Evolutionary conservation across 2,113 vertebrate species (phyloP), one percentile per base, ranked within the genome.

Genomic region (Ameiurus melas): DNA sequence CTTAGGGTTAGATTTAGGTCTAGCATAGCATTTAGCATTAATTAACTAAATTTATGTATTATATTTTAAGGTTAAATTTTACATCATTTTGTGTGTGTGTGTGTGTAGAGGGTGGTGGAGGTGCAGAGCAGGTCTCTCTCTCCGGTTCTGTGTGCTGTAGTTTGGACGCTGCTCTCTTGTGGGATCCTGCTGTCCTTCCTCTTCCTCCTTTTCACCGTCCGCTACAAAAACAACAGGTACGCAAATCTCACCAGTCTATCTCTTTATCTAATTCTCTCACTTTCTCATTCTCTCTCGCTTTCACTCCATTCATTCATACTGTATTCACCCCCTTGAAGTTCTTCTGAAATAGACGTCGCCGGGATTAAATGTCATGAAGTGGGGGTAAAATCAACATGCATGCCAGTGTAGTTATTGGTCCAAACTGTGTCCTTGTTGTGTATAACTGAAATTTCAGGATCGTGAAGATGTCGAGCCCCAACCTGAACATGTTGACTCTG

Each of bases 391-490:
- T 19, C 19, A 51, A 27, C 12, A 43, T 60, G 30, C 22, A 39
- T 0, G 2, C 33, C 27, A 12, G 9, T 79, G 27, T n/a, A 75
- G 36, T 9, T 22, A 12, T 68, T 4, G 58, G 17, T 30, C 13
- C 8, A 80, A 2, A 66, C 10, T 78, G 43, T 64, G 79, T 58
- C 55, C 19, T 4, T 39, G 10, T 66, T 78, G 55, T 78, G 22
- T 80, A 0, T 62, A 36, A 60, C 0, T 39, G 43, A 30, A 55
- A 43, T 64, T 60, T 39, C 55, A 99, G 98, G 95, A 98, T 99
- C 71, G 98, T 99, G 93, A 99, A 99, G 97, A 99, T 99, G 98
- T 99, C 98, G 93, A 99, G 98, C 90, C 98, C 98, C 90, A 99
- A 99, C 91, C 96, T 99, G 92, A 99, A 99, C 58, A 88, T 98